A percentile compares a stretch with the other conserved stretches of the same genome.
These are phyloP conservation scores for Speoplatyrhinus poulsoni DNA, from an alignment of 2,113 vertebrate genomes.

Conservation along the genomic window DNA sequence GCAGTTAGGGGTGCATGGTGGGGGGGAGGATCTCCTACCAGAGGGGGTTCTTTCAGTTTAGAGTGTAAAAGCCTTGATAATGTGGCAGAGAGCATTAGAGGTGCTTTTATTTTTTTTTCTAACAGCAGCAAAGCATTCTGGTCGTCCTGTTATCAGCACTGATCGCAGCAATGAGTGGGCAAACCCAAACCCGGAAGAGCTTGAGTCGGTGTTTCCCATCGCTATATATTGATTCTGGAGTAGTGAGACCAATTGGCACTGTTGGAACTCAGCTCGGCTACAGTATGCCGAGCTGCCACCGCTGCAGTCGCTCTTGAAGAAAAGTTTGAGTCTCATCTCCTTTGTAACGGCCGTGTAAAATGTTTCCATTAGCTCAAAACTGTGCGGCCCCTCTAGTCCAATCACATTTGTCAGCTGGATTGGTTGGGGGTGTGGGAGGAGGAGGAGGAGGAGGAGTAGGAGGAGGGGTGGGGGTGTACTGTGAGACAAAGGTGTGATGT, in stretches of 20 bases:
- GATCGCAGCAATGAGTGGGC: background rate
- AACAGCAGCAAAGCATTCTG: slow-evolving; percentile 44
- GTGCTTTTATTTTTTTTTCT: slow-evolving; percentile 26
- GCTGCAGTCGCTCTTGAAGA: slow-evolving; percentile 47
- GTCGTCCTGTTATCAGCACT: slow-evolving; percentile 6
- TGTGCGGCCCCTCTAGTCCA: slow-evolving; percentile 61
- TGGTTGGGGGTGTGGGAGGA: slow-evolving; percentile 8
- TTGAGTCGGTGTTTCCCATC: background rate
- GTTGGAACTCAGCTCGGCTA: slow-evolving; percentile 22
- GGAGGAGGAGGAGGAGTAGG: no score
- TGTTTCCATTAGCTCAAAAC: slow-evolving; percentile 57
- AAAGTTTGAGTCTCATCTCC: slow-evolving; percentile 39
- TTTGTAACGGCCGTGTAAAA: slow-evolving; percentile 46
- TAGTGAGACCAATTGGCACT: slow-evolving; percentile 20
- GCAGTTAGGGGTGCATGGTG: slow-evolving; percentile 48
- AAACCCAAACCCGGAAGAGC: slow-evolving; percentile 41
- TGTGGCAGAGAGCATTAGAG: slow-evolving; percentile 80
- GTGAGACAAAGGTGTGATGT: slow-evolving; percentile 43
- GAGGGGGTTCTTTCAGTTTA: slow-evolving; percentile 80
- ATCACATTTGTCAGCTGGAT: slow-evolving; percentile 66
- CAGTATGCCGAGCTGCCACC: slow-evolving; percentile 2
- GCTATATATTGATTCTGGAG: slow-evolving; percentile 45
- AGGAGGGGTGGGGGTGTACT: background rate
- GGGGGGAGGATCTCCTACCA: slow-evolving; percentile 70
- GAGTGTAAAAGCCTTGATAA: slow-evolving; percentile 82